Conservation (phyloP, 1,140 invertebrate species). For the Pantala flavescens region DNA sequence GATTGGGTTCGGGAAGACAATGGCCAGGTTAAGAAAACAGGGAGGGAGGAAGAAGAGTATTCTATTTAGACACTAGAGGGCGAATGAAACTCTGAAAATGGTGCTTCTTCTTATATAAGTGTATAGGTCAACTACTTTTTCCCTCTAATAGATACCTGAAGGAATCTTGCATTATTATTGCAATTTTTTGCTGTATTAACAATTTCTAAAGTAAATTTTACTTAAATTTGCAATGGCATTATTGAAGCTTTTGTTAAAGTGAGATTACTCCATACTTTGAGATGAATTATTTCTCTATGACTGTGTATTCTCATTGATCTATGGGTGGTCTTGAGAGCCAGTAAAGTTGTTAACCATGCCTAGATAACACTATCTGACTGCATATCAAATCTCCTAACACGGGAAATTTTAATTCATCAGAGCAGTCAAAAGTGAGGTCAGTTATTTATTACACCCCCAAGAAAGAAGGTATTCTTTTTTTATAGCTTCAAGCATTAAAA, state of each 20-base stretch:
- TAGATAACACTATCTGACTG: neutral
- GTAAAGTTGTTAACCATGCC: conserved; percentile 5
- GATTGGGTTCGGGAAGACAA: neutral
- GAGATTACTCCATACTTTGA: conserved; percentile 1
- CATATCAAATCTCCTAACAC: neutral
- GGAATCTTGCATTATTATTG: conserved; percentile 10
- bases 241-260: conserved; percentile 4
- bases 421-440: neutral
- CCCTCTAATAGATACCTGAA: conserved; percentile 9
- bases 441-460: neutral
- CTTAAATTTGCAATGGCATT: conserved; percentile 10
- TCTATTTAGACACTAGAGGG: neutral
- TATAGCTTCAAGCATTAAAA: conserved; percentile 3
- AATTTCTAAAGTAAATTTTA: conserved; percentile 11
- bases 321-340: conserved; percentile 2
- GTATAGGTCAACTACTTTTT: conserved; percentile 8
- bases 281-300: conserved; percentile 3
- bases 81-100: conserved; percentile 9
- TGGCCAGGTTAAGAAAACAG: neutral
- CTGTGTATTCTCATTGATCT: conserved; percentile 6
- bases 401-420: neutral
- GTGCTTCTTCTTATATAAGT: conserved; percentile 10
- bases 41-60: neutral
- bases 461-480: neutral
- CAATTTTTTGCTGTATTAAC: conserved; percentile 1